Percentiles rank a stretch among this genome's conserved stretches.
phyloP scores from a whole-genome alignment of 2,797 vertebrate genomes.

The Galagoides demidoff region DNA sequence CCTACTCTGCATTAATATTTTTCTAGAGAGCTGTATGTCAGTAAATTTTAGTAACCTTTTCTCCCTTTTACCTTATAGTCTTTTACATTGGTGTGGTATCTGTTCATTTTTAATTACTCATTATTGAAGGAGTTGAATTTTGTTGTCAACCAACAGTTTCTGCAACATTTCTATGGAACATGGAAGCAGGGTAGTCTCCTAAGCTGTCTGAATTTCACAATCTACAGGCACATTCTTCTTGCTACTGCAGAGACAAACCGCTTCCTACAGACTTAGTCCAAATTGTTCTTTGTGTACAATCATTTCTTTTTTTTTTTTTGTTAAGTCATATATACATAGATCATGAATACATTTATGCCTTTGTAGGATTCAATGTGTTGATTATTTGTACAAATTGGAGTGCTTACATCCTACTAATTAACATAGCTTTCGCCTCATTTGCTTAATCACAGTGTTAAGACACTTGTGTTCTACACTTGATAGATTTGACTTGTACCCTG shows the following conservation, averaged over 20 bases:
- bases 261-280: neutral
- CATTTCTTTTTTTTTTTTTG: neutral
- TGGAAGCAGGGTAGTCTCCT: neutral
- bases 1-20: neutral
- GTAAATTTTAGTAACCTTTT: neutral
- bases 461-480: too few species aligned
- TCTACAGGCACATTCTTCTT: neutral
- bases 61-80: neutral
- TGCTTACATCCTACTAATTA: too few species aligned
- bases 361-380: too few species aligned
- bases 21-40: neutral
- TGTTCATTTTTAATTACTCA: neutral
- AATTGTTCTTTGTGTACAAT: neutral
- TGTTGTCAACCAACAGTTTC: neutral
- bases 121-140: neutral
- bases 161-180: neutral
- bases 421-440: too few species aligned
- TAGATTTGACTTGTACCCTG: too few species aligned
- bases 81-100: neutral
- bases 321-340: too few species aligned
- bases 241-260: neutral
- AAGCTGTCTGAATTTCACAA: neutral
- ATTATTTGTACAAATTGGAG: too few species aligned
- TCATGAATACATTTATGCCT: too few species aligned
- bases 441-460: too few species aligned